Conservation (phyloP, 2,797 vertebrate species). For the Morus bassanus region DNA sequence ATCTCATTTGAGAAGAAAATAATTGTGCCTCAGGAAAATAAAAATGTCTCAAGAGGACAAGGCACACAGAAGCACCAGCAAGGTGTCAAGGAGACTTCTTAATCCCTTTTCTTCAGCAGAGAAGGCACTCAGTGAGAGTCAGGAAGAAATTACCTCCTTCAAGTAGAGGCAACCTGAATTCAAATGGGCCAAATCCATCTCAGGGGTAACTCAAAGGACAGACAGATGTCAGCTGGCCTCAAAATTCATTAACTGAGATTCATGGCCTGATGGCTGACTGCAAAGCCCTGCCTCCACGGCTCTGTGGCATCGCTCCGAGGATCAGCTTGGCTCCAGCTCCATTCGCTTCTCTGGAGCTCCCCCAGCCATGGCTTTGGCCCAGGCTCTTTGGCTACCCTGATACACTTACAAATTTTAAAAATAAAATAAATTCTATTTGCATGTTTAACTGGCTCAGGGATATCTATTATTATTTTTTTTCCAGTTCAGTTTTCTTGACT, state of each 20-base stretch:
- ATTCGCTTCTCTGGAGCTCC: constrained; percentile 29
- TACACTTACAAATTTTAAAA: constrained; percentile 35
- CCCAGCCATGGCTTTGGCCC: constrained; percentile 56
- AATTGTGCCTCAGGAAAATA: background rate
- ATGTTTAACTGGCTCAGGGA: constrained; percentile 50
- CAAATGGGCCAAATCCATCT: background rate
- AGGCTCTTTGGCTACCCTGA: constrained; percentile 41
- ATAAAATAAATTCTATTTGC: constrained; percentile 53
- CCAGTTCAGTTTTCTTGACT: constrained; percentile 26
- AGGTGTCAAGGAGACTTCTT: background rate
- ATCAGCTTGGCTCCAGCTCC: constrained; percentile 45
- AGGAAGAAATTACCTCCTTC: background rate
- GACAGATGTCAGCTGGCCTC: background rate
- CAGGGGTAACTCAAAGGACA: constrained; percentile 6
- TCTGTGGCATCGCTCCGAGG: constrained; percentile 38
- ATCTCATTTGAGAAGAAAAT: background rate
- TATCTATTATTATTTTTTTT: background rate
- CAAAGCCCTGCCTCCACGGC: background rate
- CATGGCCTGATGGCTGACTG: background rate
- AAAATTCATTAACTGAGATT: background rate
- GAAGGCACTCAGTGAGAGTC: background rate
- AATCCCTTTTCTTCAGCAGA: background rate
- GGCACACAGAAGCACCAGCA: background rate
- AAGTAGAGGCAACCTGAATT: background rate
- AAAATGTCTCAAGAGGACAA: background rate